A percentile compares a stretch with the other conserved stretches of the same genome.
Conservation (phyloP, 1,140 invertebrate species). For the Drosophila gunungcola region DNA sequence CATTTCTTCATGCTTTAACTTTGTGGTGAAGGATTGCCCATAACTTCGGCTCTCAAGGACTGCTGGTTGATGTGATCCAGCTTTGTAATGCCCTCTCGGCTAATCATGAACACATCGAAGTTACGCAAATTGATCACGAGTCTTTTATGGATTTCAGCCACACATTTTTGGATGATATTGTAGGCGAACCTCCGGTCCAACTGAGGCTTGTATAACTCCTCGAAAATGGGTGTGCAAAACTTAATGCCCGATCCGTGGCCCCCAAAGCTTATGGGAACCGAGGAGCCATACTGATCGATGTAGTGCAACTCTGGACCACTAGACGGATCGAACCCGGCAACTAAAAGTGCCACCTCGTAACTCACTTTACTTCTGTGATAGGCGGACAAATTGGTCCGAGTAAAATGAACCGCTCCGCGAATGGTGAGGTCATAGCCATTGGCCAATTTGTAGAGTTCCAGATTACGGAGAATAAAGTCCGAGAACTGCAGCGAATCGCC, state of each 20-base stretch:
- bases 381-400: constrained; percentile 94
- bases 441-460: constrained; percentile 98
- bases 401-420: constrained; percentile 95
- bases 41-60: neutral
- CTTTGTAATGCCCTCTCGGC: constrained; percentile 89
- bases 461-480: constrained; percentile 97
- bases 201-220: constrained; percentile 91
- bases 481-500: constrained; percentile 91
- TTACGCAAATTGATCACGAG: constrained; percentile 94
- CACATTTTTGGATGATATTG: constrained; percentile 92
- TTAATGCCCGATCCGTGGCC: constrained; percentile 96
- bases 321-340: constrained; percentile 89
- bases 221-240: constrained; percentile 96
- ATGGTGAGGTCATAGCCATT: constrained; percentile 97
- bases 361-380: constrained; percentile 91
- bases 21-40: neutral
- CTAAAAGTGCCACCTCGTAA: constrained; percentile 67
- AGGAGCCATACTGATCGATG: constrained; percentile 95
- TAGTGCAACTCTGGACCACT: constrained; percentile 90
- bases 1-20: neutral
- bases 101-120: constrained; percentile 94
- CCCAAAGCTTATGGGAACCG: constrained; percentile 93
- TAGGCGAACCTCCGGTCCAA: constrained; percentile 92
- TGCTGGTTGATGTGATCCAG: neutral
- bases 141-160: constrained; percentile 94